phyloP scores from a whole-genome alignment of 2,888 invertebrate species.

The Eupithecia vulgata region DNA sequence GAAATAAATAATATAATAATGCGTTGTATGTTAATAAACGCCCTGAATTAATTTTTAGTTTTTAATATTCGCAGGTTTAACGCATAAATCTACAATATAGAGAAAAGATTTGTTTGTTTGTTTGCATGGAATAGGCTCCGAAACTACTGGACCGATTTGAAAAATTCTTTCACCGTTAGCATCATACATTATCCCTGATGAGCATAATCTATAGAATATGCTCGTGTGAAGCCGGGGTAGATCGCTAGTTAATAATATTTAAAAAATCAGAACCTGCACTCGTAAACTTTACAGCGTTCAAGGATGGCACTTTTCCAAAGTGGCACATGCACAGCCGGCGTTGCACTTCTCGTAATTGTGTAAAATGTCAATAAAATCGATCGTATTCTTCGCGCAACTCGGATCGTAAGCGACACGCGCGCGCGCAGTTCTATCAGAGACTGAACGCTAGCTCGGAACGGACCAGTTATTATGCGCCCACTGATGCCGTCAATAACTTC shows the following conservation, averaged over 20 bases:
- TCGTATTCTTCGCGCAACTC: conserved; percentile 74
- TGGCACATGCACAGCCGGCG: conserved; percentile 66
- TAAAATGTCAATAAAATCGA: conserved; percentile 56
- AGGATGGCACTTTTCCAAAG: conserved; percentile 62
- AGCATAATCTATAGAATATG: no score
- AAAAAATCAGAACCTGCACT: conserved; percentile 71
- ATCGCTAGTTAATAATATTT: conserved; percentile 35
- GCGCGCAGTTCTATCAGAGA: conserved; percentile 74
- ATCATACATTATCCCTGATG: no score
- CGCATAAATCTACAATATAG: no score
- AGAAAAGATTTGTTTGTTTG: no score
- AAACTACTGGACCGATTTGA: no score
- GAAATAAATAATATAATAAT: background rate
- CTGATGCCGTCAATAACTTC: conserved; percentile 76
- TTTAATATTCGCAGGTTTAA: background rate
- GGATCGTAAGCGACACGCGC: conserved; percentile 69
- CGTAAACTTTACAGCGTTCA: conserved; percentile 66
- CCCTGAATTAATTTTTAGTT: background rate
- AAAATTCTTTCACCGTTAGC: no score
- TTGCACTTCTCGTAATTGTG: conserved; percentile 61
- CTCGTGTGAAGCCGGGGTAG: no score
- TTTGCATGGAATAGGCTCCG: no score
- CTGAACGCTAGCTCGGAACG: conserved; percentile 72
- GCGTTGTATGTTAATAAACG: background rate
- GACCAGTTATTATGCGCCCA: conserved; percentile 83